phyloP scores from a whole-genome alignment of 2,113 vertebrate species.

The Chelonoidis abingdonii region DNA sequence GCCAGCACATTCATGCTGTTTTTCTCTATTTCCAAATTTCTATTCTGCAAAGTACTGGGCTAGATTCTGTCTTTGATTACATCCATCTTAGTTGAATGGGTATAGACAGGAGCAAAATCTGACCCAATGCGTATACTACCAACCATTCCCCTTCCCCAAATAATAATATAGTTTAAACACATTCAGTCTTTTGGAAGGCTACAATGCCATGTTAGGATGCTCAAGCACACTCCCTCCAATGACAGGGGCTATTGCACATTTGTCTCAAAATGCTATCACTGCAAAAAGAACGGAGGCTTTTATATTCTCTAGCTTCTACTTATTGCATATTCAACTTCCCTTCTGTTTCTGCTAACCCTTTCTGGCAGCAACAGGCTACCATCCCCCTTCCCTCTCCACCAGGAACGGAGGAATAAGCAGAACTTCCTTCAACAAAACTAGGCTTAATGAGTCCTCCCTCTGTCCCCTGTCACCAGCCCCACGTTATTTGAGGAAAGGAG shows the following conservation, averaged over 20 bases:
- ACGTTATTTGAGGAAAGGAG: background rate
- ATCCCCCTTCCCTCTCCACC: background rate
- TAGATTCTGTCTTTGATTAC: background rate
- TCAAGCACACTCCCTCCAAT: background rate
- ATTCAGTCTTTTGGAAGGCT: background rate
- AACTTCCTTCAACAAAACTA: background rate
- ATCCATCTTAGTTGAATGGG: background rate
- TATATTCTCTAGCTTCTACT: background rate
- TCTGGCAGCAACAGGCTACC: background rate
- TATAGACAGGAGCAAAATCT: background rate
- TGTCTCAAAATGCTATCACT: background rate
- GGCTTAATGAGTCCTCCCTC: background rate
- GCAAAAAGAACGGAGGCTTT: background rate
- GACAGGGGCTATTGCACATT: background rate
- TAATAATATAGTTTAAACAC: background rate
- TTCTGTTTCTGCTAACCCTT: background rate
- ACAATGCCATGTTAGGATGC: background rate
- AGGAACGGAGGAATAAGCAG: background rate
- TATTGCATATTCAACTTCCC: background rate
- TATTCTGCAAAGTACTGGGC: background rate
- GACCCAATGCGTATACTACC: background rate
- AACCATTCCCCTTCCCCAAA: background rate
- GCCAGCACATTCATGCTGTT: accelerated
- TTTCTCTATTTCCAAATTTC: background rate
- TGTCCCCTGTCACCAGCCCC: background rate